Percentiles rank a stretch among this genome's conserved stretches.
Evolutionary conservation across 2,113 vertebrate species (phyloP).

Genomic region (Dendropsophus ebraccatus): DNA sequence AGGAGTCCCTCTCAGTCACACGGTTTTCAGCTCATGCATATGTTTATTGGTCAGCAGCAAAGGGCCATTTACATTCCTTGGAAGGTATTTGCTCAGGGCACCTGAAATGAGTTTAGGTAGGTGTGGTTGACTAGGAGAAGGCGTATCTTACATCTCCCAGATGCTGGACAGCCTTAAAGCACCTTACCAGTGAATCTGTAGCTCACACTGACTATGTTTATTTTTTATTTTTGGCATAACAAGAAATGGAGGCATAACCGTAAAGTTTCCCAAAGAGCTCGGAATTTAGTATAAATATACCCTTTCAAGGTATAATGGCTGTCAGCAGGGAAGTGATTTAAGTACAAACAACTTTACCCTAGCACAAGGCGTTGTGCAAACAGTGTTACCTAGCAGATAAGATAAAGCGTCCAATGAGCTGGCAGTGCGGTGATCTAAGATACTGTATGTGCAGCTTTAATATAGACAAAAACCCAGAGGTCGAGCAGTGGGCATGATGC

Average conservation of each 20-base stretch:
- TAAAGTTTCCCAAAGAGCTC: slow-evolving; percentile 52
- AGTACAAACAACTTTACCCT: slow-evolving; percentile 69
- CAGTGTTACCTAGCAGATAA: slow-evolving; percentile 67
- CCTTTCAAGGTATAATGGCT: slow-evolving; percentile 2
- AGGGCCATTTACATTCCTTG: slow-evolving; percentile 76
- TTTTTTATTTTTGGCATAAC: slow-evolving; percentile 49
- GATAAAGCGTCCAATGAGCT: slow-evolving; percentile 70
- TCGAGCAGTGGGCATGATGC: not conserved
- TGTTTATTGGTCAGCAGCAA: slow-evolving; percentile 74
- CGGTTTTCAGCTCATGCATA: slow-evolving; percentile 61
- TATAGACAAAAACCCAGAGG: slow-evolving; percentile 10
- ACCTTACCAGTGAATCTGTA: not conserved
- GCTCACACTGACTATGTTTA: not conserved
- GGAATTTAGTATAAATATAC: slow-evolving; percentile 1
- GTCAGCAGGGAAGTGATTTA: slow-evolving; percentile 63
- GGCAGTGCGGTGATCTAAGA: slow-evolving; percentile 37
- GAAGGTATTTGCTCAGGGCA: slow-evolving; percentile 78
- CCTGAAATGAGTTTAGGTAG: slow-evolving; percentile 69
- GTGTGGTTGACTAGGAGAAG: slow-evolving; percentile 67
- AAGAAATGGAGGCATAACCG: not conserved
- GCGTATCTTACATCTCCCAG: slow-evolving; percentile 63
- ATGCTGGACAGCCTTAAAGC: slow-evolving; percentile 59
- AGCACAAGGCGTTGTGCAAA: slow-evolving; percentile 71
- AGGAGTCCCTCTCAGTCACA: slow-evolving; percentile 70
- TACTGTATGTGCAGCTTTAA: slow-evolving; percentile 49